A percentile compares a stretch with the other conserved stretches of the same genome.
phyloP scores from a whole-genome alignment of 2,113 vertebrate species.

The Clarias batrachus region DNA sequence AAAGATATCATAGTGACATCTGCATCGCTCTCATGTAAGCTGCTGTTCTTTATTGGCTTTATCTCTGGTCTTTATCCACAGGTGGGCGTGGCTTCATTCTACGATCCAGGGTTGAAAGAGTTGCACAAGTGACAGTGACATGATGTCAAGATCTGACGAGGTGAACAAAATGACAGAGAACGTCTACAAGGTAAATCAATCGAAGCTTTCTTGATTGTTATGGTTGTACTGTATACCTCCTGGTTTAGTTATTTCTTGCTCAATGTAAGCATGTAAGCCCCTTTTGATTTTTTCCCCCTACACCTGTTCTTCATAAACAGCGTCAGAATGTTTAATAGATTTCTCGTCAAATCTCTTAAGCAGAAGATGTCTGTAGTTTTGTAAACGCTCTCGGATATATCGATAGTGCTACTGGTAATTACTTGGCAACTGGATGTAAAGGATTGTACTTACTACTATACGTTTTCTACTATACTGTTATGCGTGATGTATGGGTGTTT shows the following conservation, averaged over 20 bases:
- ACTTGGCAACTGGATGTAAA: background rate
- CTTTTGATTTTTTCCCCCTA: background rate
- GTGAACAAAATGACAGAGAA: constrained; percentile 86
- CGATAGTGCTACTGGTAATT: background rate
- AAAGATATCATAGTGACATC: background rate
- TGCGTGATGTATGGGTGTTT: background rate
- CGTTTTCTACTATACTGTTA: background rate
- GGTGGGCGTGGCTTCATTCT: constrained; percentile 5
- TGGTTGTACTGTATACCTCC: background rate
- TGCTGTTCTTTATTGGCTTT: background rate
- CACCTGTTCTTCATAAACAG: background rate
- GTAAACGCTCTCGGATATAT: background rate
- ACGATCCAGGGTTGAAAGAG: background rate
- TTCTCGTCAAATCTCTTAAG: background rate
- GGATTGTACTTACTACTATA: no score
- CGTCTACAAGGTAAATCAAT: constrained; percentile 76
- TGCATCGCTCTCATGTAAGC: background rate
- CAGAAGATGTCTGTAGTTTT: no score
- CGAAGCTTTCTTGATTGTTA: background rate
- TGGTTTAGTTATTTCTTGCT: background rate
- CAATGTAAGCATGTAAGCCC: background rate
- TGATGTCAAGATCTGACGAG: constrained; percentile 83
- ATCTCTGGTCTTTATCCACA: background rate
- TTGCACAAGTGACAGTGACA: constrained; percentile 40
- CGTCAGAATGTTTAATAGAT: background rate